These are phyloP conservation scores for Sinhomidia bicolor DNA, from an alignment of 2,888 invertebrate species.

Conservation along the genomic window DNA sequence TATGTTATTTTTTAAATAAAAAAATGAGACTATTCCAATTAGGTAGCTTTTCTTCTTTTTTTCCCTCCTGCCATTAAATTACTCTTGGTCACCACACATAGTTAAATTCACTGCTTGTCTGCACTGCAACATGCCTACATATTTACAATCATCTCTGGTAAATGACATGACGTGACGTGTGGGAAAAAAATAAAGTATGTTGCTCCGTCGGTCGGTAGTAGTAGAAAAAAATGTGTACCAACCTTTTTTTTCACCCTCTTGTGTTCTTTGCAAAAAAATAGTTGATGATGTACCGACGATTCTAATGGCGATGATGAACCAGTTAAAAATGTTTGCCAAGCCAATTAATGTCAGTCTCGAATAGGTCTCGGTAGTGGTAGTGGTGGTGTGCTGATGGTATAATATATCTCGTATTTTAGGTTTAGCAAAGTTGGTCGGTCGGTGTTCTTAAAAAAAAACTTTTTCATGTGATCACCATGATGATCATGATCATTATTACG, in stretches of 20 bases:
- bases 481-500: constrained; percentile 9
- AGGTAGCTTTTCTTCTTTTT: no score
- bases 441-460: not conserved
- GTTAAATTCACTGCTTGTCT: no score
- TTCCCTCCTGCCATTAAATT: no score
- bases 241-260: not conserved
- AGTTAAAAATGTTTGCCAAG: constrained; percentile 64
- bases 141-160: not conserved
- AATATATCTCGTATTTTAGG: not conserved
- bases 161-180: not conserved
- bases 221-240: not conserved
- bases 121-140: not conserved
- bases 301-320: constrained; percentile 53
- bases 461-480: constrained; percentile 26
- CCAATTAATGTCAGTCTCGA: constrained; percentile 71
- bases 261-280: not conserved
- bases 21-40: no score
- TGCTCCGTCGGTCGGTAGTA: not conserved
- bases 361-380: constrained; percentile 43
- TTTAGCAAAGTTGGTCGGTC: not conserved
- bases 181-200: not conserved
- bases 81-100: no score
- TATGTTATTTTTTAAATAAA: no score
- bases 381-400: not conserved
- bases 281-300: constrained; percentile 57